Evolutionary conservation across 2,888 invertebrate genomes (phyloP).

Genomic region (Amphipoea oculea): DNA sequence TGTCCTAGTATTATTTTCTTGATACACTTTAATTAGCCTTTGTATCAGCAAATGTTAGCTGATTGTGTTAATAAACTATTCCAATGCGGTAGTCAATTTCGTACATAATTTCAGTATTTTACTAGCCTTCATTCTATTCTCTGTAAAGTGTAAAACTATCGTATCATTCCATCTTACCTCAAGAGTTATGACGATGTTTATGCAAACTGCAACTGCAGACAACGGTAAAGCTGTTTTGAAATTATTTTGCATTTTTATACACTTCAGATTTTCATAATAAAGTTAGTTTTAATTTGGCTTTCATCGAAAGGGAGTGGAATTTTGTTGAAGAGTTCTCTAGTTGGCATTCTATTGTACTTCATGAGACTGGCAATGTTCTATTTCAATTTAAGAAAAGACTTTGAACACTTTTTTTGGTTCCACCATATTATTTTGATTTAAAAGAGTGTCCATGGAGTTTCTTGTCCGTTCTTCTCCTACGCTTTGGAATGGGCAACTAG

Average conservation of each 20-base stretch:
- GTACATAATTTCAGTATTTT: neutral
- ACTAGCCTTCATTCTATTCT: neutral
- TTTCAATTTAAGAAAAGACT: neutral
- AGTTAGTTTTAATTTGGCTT: constrained; percentile 3
- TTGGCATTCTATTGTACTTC: neutral
- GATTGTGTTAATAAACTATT: neutral
- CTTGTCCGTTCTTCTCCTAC: too few species aligned
- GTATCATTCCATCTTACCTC: constrained; percentile 7
- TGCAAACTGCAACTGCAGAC: neutral
- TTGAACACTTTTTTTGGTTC: neutral
- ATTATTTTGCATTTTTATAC: constrained; percentile 5
- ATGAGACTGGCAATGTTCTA: neutral
- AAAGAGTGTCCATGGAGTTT: too few species aligned
- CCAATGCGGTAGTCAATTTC: neutral
- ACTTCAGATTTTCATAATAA: neutral
- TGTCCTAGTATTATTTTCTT: neutral
- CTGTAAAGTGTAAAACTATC: neutral
- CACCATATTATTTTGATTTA: too few species aligned
- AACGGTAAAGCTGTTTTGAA: constrained; percentile 20
- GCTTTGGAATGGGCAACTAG: too few species aligned
- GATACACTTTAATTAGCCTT: neutral
- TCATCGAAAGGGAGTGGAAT: neutral
- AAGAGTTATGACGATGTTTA: constrained; percentile 6
- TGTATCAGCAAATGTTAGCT: neutral
- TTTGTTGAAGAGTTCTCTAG: too few species aligned